Percentiles rank a stretch among this genome's conserved stretches.
Conservation (phyloP, 2,888 invertebrate species). For the Elmis aenea region DNA sequence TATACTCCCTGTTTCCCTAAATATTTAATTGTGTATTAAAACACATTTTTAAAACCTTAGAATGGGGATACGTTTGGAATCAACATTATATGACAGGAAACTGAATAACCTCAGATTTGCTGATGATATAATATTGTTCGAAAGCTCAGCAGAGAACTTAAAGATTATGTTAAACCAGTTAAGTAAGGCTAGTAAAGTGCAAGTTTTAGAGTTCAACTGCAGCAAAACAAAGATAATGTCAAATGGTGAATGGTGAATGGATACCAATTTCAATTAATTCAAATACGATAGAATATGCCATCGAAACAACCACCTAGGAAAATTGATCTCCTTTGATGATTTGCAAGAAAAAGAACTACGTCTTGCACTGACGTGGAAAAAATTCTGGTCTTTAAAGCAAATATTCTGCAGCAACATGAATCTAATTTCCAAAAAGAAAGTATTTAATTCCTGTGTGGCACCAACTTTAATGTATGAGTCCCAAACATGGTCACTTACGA, state of each 20-base stretch:
- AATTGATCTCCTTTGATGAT: no score
- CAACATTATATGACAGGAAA: no score
- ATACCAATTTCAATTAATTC: no score
- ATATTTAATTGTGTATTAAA: background rate
- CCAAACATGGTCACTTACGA: constrained; percentile 1
- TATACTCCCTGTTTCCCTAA: background rate
- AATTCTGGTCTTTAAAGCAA: constrained; percentile 1
- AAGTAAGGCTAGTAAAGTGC: background rate
- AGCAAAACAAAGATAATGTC: constrained; percentile 1
- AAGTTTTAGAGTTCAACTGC: constrained; percentile 1
- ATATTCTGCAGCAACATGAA: no score
- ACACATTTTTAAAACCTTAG: constrained; percentile 1
- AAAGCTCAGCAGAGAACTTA: background rate
- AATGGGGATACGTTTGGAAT: no score
- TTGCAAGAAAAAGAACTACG: no score
- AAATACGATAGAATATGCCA: no score
- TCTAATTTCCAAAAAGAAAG: no score
- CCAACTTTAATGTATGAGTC: background rate
- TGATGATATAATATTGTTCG: constrained; percentile 1
- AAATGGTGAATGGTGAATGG: background rate
- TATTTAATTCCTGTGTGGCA: constrained; percentile 2
- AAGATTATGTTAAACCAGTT: constrained; percentile 1
- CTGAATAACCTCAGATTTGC: constrained; percentile 1
- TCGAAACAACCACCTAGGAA: no score
- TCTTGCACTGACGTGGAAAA: no score